These are phyloP conservation scores for Gymnocypris eckloni DNA, from an alignment of 2,797 vertebrate species.

Conservation along the genomic window DNA sequence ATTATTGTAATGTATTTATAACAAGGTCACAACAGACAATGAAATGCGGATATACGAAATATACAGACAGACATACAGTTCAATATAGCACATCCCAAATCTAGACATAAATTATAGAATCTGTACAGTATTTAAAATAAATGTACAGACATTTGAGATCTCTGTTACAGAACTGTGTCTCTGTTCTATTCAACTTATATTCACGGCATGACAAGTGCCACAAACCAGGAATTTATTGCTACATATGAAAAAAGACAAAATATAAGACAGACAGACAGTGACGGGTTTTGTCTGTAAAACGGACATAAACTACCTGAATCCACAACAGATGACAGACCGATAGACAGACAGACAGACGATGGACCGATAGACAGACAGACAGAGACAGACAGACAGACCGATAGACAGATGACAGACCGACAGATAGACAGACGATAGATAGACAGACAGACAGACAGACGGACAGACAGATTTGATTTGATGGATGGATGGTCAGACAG, in stretches of 20 bases:
- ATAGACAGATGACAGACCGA: neutral
- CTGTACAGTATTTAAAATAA: neutral
- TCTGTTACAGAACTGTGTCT: neutral
- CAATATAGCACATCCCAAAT: neutral
- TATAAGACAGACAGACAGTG: too few relatives aligned
- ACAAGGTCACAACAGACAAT: neutral
- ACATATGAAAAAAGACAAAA: too few relatives aligned
- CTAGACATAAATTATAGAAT: neutral
- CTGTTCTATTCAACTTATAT: neutral
- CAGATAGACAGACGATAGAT: neutral
- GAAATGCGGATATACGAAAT: neutral
- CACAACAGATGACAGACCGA: neutral
- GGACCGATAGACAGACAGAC: neutral
- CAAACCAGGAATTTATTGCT: slow-evolving; percentile 29
- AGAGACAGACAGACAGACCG: neutral
- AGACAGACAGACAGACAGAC: too few relatives aligned
- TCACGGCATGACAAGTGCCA: slow-evolving; percentile 28
- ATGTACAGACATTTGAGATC: neutral
- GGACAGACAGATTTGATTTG: too few relatives aligned
- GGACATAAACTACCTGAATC: neutral
- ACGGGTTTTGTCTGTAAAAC: neutral
- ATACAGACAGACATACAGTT: neutral
- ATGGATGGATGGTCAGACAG: neutral
- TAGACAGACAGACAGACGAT: neutral
- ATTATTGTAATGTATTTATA: neutral